Base-by-base conservation (phyloP, 2,888 invertebrate species). In the Phrixothrix hirtus region DNA sequence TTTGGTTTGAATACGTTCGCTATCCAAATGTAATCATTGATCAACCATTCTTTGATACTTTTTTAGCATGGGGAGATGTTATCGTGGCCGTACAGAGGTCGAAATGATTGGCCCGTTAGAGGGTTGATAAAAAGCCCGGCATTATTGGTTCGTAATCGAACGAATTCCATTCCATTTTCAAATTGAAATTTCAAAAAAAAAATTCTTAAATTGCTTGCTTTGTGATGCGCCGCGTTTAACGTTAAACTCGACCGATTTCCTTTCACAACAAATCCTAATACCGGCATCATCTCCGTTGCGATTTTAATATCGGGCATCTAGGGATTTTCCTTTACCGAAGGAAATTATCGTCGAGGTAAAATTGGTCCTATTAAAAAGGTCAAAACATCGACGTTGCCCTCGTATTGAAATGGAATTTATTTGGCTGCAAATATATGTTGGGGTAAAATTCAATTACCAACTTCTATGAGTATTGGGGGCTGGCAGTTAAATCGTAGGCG, bases 401-500 rank as follows among this genome's bases (percentile, higher is more conserved):
- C 47, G 60, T 66, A 71, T 68, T 68, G 69, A 68, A 70, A 69
- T 70, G 62, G 66, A 72, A 71, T 74, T 73, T 73, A 72, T 72
- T 67, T 69, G 63, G 66, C 68, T 67, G 68, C 70, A 68, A 69
- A 71, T 71, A 72, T 71, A 70, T 70, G 64, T 64, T 68, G 64
- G 70, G 73, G 72, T 68, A 68, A 69, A 74, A 75, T 74, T 75
- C 75, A 75, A 75, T 75, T 75, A 75, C 69, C 68, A 65, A 69
- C 56, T 70, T 70, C 69, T 69, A 71, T 73, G 70, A 73, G 71
- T 72, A 71, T 64, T 53, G 60, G 68, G 54, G 69, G 64, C 60
- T 62, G 64, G 58, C 70, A 70, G 69, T 69, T 71, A 69, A 71
- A 70, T 70, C 65, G 67, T 61, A 67, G 71, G 70, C 71, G 71